Evolutionary conservation across 64 coral and sea anemone genomes (phyloP).

Genomic region (Stichodactyla helianthus): DNA sequence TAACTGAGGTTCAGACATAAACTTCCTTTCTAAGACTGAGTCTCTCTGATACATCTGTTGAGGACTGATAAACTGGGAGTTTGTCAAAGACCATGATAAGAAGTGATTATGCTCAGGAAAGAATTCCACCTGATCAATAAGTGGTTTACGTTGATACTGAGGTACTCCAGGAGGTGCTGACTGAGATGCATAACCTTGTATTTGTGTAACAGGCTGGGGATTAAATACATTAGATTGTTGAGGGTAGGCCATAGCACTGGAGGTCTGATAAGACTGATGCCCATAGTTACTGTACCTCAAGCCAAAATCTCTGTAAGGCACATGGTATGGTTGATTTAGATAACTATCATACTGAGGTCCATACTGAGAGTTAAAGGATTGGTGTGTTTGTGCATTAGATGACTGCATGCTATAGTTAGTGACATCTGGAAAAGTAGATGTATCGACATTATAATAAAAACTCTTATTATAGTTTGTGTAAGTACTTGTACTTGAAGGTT

Average conservation of each 20-base stretch:
- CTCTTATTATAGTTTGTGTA: slow-evolving; percentile 8
- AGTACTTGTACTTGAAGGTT: neutral
- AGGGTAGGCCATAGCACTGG: slow-evolving; percentile 13
- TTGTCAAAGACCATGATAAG: slow-evolving; percentile 40
- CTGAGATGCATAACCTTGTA: slow-evolving; percentile 43
- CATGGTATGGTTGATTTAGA: slow-evolving; percentile 14
- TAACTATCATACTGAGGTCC: neutral
- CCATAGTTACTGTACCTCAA: slow-evolving; percentile 31
- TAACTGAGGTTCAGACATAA: slow-evolving; percentile 77
- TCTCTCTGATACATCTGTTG: slow-evolving; percentile 7
- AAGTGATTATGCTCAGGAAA: slow-evolving; percentile 29
- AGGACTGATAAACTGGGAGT: slow-evolving; percentile 40
- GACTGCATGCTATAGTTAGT: neutral
- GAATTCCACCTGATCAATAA: slow-evolving; percentile 34
- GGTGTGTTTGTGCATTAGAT: neutral
- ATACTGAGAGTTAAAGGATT: neutral
- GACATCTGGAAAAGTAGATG: neutral
- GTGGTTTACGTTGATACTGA: slow-evolving; percentile 41
- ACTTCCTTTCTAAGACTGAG: slow-evolving; percentile 42
- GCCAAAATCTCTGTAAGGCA: slow-evolving; percentile 16
- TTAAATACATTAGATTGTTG: neutral
- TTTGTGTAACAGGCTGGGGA: neutral
- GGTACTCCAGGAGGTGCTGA: slow-evolving; percentile 68
- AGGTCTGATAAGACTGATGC: slow-evolving; percentile 3
- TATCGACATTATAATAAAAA: neutral